Evolutionary conservation across 2,888 invertebrate species (phyloP), one percentile per base, ranked within the genome.

Genomic region (Andrena fulva): DNA sequence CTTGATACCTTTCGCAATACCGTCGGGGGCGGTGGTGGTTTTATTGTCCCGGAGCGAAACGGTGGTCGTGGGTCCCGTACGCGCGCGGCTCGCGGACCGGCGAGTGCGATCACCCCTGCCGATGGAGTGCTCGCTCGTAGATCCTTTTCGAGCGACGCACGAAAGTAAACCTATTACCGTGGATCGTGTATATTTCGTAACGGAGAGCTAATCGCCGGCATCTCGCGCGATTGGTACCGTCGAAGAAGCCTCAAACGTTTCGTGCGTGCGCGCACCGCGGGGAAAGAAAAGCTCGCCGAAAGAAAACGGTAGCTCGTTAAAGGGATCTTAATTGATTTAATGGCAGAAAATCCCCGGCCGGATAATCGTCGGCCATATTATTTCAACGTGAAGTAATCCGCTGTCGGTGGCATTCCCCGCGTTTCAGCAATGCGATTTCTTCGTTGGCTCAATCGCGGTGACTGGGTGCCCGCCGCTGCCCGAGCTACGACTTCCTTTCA

Each of bases 401-500:
- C 27, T 54, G 62, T 63, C 72, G 8, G 42, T n/a, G 66, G 48
- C 76, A 83, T 83, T 83, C 80, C 68, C 68, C 27, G 67, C 31
- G 75, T 75, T 70, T 78, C 81, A 78, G 66, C 70, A 35, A 69
- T 60, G 75, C 50, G 20, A 67, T 77, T 82, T 76, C 84, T 78
- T 82, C 75, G 78, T 16, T 48, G 16, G 54, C 63, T 80, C 60
- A 69, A 81, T 79, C 73, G 48, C 24, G 24, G 42, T 16, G 42
- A 16, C 42, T 42, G 29, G 31, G 33, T 72, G 48, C 8, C 6
- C 20, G 20, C 24, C 8, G 33, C 29, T 66, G 59, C 52, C 62
- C n/a, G 60, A 63, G 52, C 66, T 31, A 29, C 77, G 73, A 75
- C 80, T 82, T 85, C 86, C 85, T 87, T 87, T 87, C 85, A 85